Base-by-base conservation (phyloP, 2,888 invertebrate genomes). In the Rhimphoctona megacephalus region DNA sequence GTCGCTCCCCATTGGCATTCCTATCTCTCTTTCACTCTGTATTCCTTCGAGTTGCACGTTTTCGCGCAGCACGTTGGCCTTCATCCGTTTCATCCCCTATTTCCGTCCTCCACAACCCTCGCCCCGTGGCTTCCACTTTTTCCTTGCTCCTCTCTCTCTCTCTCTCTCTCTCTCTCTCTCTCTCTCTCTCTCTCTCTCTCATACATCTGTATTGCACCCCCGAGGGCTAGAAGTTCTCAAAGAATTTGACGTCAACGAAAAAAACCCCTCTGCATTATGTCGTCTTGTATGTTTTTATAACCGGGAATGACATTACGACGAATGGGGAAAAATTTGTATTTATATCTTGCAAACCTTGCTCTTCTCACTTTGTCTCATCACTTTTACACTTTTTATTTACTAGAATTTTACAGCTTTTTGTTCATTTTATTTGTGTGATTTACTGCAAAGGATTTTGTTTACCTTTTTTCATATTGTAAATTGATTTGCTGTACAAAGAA, bases 21-120 rank as follows among this genome's bases (percentile, higher is more conserved):
- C 73, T 43, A 25, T 64, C 54, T 67, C 22, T 39, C 22, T 33
- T 46, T 70, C 49, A 11, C 22, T 57, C 30, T 57, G 25, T 64
- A 36, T 64, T 64, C 64, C 36, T 33, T 39, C 30, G 61, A 25
- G 72, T 33, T 30, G 80, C 57, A 72, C 83, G 67, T 80, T 61
- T 61, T 83, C 52, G 36, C 83, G 57, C 33, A 54, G 64, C 78
- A 74, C 81, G 83, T 86, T 86, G 81, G 74, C 74, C 81, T 84
- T 81, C 83, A 81, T 86, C 78, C 84, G 84, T 86, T 84, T 81
- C 86, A 86, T 86, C 81, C 81, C 52, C 73, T 78, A 83, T 86
- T 86, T 84, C 83, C 78, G 83, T 78, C 69, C 67, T 78, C 61
- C 22, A 22, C 57, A 25, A 25, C 57, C 57, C 57, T 61, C 61